Evolutionary conservation across 2,797 vertebrate genomes (phyloP), one percentile per base, ranked within the genome.

Genomic region (Pangasius djambal): DNA sequence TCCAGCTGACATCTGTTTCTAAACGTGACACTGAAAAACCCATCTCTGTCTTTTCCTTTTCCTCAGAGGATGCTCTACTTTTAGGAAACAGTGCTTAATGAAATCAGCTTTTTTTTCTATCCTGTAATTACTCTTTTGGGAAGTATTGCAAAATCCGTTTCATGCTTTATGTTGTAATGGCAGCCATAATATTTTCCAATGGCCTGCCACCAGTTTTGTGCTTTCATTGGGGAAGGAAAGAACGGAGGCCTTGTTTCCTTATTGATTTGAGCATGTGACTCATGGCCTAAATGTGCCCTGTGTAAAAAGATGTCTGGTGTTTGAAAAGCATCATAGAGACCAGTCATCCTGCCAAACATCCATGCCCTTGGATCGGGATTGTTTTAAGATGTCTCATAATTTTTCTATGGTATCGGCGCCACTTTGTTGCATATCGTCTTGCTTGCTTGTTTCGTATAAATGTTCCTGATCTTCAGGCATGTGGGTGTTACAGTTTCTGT

Each of bases 171-270:
- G 92, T 78, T 88, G 91, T 90, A 89, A 91, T 89, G 85, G 83
- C 67, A 90, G 79, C 86, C 79, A 90, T 92, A 90, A 93, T 93
- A 94, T 91, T 95, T 95, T 95, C 95, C 95, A 93, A 86, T 90
- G 67, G 69, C 89, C 89, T 88, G 85, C 85, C 87, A 88, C 16
- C 86, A 63, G 22, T 50, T 48, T 63, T 88, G 86, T 18, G 67
- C 69, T 70, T 37, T 37, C 70, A 18, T 50, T 57, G n/a, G 57
- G 61, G 74, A 89, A 81, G 79, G 31, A 50, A 82, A 69, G 50
- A 86, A 52, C 67, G 0, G 67, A 65, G 61, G 69, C 67, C 57
- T 83, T 89, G 79, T 89, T 74, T 72, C 34, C 44, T 63, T 83
- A 83, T 86, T 86, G 91, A 90, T 87, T 72, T 28, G 70, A 89